These are phyloP conservation scores for Drosophila pegasa DNA, from an alignment of 2,888 invertebrate species.

Conservation along the genomic window DNA sequence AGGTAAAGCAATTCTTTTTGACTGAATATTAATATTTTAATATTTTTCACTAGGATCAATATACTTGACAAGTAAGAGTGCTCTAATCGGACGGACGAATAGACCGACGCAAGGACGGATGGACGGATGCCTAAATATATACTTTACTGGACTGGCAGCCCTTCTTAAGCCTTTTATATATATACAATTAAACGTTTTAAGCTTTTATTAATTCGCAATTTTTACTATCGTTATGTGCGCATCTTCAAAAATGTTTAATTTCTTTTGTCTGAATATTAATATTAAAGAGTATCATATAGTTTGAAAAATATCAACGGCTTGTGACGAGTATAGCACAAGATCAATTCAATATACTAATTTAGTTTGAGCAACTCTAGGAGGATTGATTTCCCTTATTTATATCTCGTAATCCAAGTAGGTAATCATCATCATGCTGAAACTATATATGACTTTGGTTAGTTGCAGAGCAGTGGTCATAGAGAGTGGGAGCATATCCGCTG, in stretches of 20 bases:
- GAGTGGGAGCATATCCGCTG: conserved; percentile 57
- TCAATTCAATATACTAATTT: background rate
- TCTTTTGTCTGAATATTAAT: background rate
- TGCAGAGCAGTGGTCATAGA: conserved; percentile 61
- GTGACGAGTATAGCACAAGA: background rate
- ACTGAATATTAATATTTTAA: too few species aligned
- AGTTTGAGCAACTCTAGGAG: background rate
- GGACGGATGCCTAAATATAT: too few species aligned
- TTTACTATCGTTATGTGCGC: background rate
- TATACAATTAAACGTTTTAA: background rate
- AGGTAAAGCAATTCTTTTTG: too few species aligned
- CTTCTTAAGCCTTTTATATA: too few species aligned
- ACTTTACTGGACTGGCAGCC: too few species aligned
- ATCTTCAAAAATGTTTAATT: background rate
- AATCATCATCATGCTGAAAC: conserved; percentile 64
- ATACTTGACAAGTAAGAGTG: too few species aligned
- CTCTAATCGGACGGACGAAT: too few species aligned
- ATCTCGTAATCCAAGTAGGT: conserved; percentile 40
- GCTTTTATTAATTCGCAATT: background rate
- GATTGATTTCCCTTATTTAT: background rate
- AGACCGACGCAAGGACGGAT: too few species aligned
- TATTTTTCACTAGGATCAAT: too few species aligned
- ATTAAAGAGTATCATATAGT: background rate
- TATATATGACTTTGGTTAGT: conserved; percentile 69
- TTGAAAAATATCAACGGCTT: background rate